phyloP scores from a whole-genome alignment of 2,888 invertebrate genomes.

The Sericinus montela region DNA sequence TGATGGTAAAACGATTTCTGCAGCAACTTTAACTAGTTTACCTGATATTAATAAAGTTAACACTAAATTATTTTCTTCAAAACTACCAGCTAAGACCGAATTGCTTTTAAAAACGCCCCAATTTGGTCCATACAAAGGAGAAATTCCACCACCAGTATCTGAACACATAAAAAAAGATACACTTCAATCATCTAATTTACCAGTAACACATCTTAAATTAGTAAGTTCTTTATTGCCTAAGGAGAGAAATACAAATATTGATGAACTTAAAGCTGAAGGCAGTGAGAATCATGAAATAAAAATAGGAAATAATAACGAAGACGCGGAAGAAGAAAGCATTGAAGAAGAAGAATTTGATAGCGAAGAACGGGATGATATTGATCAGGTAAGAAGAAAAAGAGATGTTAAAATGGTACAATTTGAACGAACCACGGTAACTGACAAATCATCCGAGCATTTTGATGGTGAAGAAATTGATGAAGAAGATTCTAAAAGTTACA shows the following conservation, averaged over 20 bases:
- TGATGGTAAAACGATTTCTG: constrained; percentile 87
- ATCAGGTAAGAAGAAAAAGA: constrained; percentile 39
- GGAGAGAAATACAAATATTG: constrained; percentile 31
- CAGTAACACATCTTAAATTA: constrained; percentile 59
- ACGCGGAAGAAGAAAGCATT: neutral
- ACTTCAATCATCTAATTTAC: constrained; percentile 22
- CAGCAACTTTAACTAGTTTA: constrained; percentile 79
- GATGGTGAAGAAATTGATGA: constrained; percentile 31
- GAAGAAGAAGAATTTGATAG: constrained; percentile 34
- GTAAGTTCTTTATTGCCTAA: constrained; percentile 45
- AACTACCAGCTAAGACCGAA: constrained; percentile 70
- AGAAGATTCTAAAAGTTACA: constrained; percentile 44
- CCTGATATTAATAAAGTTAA: constrained; percentile 57
- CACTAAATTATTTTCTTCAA: constrained; percentile 59
- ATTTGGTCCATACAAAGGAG: constrained; percentile 86
- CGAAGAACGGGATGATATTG: constrained; percentile 30
- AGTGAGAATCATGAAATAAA: constrained; percentile 42
- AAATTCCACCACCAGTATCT: constrained; percentile 77
- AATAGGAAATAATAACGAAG: constrained; percentile 22
- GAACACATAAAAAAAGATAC: constrained; percentile 39
- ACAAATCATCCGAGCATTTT: constrained; percentile 35
- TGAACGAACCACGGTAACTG: constrained; percentile 45
- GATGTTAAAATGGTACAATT: constrained; percentile 55
- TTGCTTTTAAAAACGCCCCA: constrained; percentile 84
- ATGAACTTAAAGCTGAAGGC: constrained; percentile 45